phyloP scores from a whole-genome alignment of 1,140 invertebrate genomes.

The Eumaeus atala region DNA sequence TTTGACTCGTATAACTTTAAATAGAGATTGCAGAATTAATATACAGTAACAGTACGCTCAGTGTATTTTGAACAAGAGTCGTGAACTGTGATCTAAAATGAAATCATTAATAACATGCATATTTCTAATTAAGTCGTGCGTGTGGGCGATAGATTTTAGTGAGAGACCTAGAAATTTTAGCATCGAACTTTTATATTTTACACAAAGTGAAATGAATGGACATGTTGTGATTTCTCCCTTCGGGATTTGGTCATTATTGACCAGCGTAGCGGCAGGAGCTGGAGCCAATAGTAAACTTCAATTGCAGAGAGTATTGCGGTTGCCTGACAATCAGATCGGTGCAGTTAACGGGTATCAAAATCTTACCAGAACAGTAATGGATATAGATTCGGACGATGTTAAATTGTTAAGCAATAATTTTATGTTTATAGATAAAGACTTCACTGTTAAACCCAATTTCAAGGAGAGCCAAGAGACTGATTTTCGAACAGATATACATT shows the following conservation, averaged over 20 bases:
- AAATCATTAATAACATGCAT: slow-evolving; percentile 31
- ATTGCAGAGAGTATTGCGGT: slow-evolving; percentile 31
- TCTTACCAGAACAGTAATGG: slow-evolving; percentile 30
- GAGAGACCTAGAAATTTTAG: slow-evolving; percentile 46
- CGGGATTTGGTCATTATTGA: slow-evolving; percentile 49
- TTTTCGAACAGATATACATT: slow-evolving; percentile 29
- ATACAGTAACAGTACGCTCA: no score
- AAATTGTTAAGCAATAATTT: slow-evolving; percentile 37
- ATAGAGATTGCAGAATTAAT: neutral
- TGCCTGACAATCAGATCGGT: slow-evolving; percentile 30
- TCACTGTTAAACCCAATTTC: slow-evolving; percentile 23
- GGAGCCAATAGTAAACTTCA: slow-evolving; percentile 22
- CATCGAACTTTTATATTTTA: slow-evolving; percentile 41
- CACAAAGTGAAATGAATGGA: slow-evolving; percentile 30
- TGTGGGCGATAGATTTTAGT: slow-evolving; percentile 39
- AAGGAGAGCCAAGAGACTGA: slow-evolving; percentile 21
- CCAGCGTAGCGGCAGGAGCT: slow-evolving; percentile 36
- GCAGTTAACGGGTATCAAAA: slow-evolving; percentile 33
- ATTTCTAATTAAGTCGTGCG: slow-evolving; percentile 22
- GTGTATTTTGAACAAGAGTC: neutral
- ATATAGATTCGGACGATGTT: slow-evolving; percentile 26
- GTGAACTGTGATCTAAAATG: slow-evolving; percentile 13
- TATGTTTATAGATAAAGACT: slow-evolving; percentile 40
- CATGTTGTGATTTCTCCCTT: slow-evolving; percentile 47
- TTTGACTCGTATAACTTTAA: no score